Conservation (phyloP, 2,113 vertebrate genomes). For the Gnathonemus echidnorhynchus region DNA sequence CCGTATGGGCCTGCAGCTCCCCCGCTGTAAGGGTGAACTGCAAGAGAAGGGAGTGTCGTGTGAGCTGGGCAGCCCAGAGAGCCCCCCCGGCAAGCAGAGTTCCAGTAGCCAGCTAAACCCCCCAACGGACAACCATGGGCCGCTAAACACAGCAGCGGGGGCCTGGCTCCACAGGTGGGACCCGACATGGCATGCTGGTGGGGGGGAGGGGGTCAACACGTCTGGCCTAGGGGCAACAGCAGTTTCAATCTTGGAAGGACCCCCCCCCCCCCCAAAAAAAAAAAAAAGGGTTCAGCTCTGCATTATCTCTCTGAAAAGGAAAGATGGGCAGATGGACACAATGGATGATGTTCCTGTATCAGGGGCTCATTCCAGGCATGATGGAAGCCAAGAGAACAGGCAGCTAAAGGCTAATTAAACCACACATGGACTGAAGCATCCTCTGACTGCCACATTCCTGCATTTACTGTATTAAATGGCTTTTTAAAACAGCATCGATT, state of each 20-base stretch:
- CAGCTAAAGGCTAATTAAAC: not conserved
- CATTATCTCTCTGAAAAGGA: not conserved
- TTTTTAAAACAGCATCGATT: not conserved
- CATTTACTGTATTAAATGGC: not conserved
- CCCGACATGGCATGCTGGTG: not conserved
- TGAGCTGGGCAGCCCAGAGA: slow-evolving; percentile 17
- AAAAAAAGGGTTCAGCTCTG: not conserved
- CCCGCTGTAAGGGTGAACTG: slow-evolving; percentile 84
- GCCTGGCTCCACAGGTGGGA: not conserved
- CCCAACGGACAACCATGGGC: not conserved
- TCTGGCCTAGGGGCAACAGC: not conserved
- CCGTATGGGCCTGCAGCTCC: slow-evolving; percentile 87
- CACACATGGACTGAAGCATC: not conserved
- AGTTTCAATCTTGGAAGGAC: not conserved
- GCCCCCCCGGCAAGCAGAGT: not conserved
- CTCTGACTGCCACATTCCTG: not conserved
- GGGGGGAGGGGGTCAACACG: slow-evolving; percentile 1
- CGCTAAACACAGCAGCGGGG: not conserved
- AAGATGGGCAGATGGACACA: not conserved
- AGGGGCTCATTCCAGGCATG: not conserved
- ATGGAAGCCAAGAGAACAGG: not conserved
- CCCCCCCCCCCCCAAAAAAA: not conserved
- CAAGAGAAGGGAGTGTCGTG: slow-evolving; percentile 43
- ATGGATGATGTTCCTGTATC: not conserved
- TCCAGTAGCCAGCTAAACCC: no score